Evolutionary conservation across 2,797 vertebrate species (phyloP).

Genomic region (Bucorvus abyssinicus): DNA sequence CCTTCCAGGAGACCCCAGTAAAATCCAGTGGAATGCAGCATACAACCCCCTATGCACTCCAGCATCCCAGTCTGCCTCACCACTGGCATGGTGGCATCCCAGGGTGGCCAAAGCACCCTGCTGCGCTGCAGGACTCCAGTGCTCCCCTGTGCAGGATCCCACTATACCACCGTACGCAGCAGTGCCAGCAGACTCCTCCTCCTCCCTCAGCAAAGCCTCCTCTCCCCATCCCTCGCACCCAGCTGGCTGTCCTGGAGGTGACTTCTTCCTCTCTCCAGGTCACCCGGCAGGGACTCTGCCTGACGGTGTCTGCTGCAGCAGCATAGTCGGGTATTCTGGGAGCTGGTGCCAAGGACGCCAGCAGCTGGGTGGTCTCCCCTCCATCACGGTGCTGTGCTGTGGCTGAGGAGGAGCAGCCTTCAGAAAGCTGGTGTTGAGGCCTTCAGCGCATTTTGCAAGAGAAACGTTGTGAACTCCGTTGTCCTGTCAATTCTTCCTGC

Average conservation of each 20-base stretch:
- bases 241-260: neutral
- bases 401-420: neutral
- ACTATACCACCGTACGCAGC: rapidly evolving
- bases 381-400: rapidly evolving
- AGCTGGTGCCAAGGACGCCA: neutral
- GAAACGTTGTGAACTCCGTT: neutral
- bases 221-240: neutral
- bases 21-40: neutral
- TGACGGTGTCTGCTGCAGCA: neutral
- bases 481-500: neutral
- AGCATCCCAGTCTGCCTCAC: neutral
- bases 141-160: neutral
- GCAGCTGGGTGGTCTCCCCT: neutral
- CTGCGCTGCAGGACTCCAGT: neutral
- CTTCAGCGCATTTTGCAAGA: neutral
- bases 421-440: neutral
- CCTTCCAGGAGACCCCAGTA: neutral
- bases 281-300: neutral
- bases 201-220: neutral
- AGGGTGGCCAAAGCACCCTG: neutral
- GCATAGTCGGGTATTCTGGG: neutral
- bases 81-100: neutral
- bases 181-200: neutral
- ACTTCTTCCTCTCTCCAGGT: neutral
- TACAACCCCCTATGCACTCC: neutral